Evolutionary conservation across 2,888 invertebrate species (phyloP), one percentile per base, ranked within the genome.

Genomic region (Orchesellides sinensis): DNA sequence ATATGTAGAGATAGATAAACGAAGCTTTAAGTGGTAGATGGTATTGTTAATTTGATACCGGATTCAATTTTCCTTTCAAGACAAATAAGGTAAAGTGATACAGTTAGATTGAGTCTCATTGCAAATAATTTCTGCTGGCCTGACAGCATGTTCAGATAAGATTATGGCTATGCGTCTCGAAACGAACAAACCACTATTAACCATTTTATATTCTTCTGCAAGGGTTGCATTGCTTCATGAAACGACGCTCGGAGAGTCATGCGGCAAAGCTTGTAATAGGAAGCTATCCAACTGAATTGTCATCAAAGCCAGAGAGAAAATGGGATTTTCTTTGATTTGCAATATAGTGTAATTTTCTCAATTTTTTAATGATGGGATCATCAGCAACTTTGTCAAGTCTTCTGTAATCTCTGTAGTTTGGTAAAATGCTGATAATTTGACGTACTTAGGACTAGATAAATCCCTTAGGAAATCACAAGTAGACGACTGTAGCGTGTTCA

Each of bases 71-170:
- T 61, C 63, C 25, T 63, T 73, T 73, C 73, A 49, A 49, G 63
- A 73, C 73, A 73, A 73, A 73, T 73, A 73, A 21, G 73, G 73
- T 19, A 73, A 72, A 61, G 29, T 61, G 73, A 73, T 73, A 63
- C 73, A 73, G 73, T 73, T 73, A 73, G 61, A 63, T 73, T 49
- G 47, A 23, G 49, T 63, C 63, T 61, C 73, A 52, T 32, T 63
- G 21, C 17, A 72, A 72, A 72, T 32, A 21, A 29, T 54, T 54
- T 69, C n/a, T 52, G 29, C 27, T 27, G 25, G 10, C 14, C 45
- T 61, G 56, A 40, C 52, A 54, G 45, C 47, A n/a, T n/a, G n/a
- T 65, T 45, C 45, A 23, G 40, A 40, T 40, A 40, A 40, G 40
- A 40, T 40, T 40, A 40, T n/a, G n/a, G n/a, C 40, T 40, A 14